Evolutionary conservation across 2,113 vertebrate species (phyloP).

Genomic region (Heptranchias perlo): DNA sequence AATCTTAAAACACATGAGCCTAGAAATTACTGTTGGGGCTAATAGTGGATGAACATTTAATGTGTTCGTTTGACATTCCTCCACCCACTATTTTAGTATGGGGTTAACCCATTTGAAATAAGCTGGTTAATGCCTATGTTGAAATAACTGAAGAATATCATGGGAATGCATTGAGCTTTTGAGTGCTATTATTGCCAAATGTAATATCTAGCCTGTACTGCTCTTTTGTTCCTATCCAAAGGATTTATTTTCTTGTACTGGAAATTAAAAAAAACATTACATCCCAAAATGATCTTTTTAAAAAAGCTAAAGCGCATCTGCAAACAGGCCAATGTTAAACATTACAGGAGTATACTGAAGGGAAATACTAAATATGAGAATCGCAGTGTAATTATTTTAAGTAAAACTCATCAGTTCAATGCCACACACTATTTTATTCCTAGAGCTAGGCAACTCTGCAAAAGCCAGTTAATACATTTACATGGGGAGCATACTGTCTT

Average conservation of each 20-base stretch:
- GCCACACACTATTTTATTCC: neutral
- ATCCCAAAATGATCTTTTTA: neutral
- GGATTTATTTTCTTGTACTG: neutral
- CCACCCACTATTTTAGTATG: neutral
- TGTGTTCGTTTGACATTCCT: neutral
- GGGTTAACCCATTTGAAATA: neutral
- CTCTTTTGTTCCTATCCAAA: neutral
- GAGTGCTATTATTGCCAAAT: neutral
- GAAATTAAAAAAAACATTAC: neutral
- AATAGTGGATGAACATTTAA: neutral
- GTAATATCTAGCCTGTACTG: neutral
- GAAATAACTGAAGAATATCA: no score
- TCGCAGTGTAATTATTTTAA: neutral
- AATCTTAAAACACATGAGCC: neutral
- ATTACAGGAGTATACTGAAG: neutral
- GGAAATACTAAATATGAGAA: neutral
- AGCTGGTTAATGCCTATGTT: neutral
- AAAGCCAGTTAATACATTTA: neutral
- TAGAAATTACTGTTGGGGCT: neutral
- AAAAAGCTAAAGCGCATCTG: neutral
- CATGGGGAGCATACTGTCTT: neutral
- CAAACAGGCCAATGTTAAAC: neutral
- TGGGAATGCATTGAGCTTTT: neutral
- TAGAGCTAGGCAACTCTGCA: neutral
- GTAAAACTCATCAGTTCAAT: neutral